phyloP scores from a whole-genome alignment of 2,797 vertebrate species.

The Falco naumanni region DNA sequence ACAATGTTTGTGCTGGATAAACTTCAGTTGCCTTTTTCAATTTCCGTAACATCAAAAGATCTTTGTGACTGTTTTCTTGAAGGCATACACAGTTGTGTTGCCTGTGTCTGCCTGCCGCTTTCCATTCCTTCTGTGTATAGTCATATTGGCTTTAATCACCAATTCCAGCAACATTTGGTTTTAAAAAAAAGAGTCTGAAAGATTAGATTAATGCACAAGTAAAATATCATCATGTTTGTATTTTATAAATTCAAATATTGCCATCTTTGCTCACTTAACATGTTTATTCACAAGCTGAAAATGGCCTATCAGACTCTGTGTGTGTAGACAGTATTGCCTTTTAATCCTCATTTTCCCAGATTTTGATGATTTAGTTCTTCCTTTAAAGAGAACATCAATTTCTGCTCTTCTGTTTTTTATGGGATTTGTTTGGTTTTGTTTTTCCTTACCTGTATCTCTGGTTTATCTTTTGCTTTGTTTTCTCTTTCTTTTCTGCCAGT shows the following conservation, averaged over 20 bases:
- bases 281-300: background rate
- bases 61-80: background rate
- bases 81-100: fast-evolving
- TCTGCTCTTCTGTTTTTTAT: background rate
- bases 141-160: background rate
- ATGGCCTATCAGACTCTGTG: background rate
- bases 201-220: background rate
- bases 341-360: background rate
- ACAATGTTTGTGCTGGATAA: background rate
- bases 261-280: background rate
- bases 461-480: background rate
- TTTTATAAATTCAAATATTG: background rate
- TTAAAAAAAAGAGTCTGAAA: background rate
- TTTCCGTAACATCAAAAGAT: background rate
- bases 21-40: background rate
- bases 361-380: background rate
- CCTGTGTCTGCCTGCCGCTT: background rate
- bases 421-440: background rate
- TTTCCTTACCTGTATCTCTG: background rate
- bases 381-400: background rate
- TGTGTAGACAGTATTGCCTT: background rate
- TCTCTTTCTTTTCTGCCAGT: background rate
- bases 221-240: background rate
- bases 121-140: background rate
- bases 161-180: background rate